Evolutionary conservation across 2,797 vertebrate species (phyloP).

Genomic region (Anableps anableps): DNA sequence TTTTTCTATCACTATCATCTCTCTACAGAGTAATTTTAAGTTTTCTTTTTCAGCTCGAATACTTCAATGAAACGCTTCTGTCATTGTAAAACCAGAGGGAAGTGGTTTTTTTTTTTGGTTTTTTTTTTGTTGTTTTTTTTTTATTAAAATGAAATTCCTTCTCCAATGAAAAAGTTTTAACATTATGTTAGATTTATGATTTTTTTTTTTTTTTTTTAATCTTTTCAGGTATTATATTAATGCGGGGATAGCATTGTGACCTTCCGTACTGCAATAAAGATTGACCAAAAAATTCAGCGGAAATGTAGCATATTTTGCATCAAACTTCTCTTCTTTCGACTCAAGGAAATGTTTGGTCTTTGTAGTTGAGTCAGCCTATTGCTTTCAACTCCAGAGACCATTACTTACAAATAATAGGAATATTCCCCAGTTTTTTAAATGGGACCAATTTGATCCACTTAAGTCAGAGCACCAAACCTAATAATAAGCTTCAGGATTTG

Average conservation of each 20-base stretch:
- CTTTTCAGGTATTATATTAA: neutral
- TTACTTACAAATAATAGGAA: neutral
- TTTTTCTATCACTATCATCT: neutral
- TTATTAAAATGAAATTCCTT: neutral
- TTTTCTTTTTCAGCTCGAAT: conserved; percentile 3
- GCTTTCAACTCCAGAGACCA: neutral
- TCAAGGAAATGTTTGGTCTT: neutral
- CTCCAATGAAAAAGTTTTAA: neutral
- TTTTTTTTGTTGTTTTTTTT: too few species aligned
- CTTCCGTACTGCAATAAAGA: neutral
- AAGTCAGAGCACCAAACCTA: neutral
- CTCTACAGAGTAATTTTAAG: conserved; percentile 1
- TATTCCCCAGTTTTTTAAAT: neutral
- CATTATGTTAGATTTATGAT: neutral
- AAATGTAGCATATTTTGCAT: neutral
- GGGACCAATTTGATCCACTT: neutral
- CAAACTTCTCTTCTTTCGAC: neutral
- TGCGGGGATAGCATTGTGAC: neutral
- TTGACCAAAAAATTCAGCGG: neutral
- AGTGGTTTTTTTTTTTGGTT: neutral
- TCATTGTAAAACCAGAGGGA: neutral
- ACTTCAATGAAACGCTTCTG: neutral
- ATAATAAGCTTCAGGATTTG: neutral
- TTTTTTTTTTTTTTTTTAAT: neutral
- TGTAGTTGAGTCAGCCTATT: neutral